Evolutionary conservation across 2,888 invertebrate genomes (phyloP).

Genomic region (Tipula helvola): DNA sequence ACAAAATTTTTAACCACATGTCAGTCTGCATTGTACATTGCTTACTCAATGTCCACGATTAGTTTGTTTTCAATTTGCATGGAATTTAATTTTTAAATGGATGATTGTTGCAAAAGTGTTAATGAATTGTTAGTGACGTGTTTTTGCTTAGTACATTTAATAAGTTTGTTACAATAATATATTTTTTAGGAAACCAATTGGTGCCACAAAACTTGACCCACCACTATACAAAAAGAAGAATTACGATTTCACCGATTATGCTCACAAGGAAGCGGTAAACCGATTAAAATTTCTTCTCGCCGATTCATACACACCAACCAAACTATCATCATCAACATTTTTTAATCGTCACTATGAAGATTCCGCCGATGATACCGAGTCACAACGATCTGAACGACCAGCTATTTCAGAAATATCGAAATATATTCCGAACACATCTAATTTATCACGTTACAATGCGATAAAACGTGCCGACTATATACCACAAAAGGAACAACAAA

Average conservation of each 20-base stretch:
- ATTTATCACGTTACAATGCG: constrained; percentile 15
- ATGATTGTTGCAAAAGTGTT: not conserved
- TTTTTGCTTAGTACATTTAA: not conserved
- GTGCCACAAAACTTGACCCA: constrained; percentile 11
- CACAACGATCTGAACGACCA: constrained; percentile 33
- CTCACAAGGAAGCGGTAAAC: constrained; percentile 73
- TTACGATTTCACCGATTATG: constrained; percentile 70
- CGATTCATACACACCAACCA: constrained; percentile 51
- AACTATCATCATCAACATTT: constrained; percentile 17
- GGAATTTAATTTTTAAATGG: not conserved
- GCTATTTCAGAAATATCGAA: constrained; percentile 35
- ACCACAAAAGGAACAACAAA: not conserved
- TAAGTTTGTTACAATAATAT: not conserved
- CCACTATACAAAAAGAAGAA: constrained; percentile 40
- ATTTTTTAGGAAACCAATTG: constrained; percentile 11
- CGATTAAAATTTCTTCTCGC: constrained; percentile 63
- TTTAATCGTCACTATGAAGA: constrained; percentile 34
- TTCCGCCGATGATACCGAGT: constrained; percentile 47
- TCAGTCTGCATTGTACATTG: not conserved
- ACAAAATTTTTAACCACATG: not conserved
- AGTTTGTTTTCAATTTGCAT: not conserved
- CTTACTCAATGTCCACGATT: not conserved
- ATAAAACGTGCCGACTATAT: not conserved
- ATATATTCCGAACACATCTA: constrained; percentile 31
- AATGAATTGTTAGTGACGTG: not conserved